Conservation (phyloP, 2,113 vertebrate genomes). For the Terrapene triunguis region DNA sequence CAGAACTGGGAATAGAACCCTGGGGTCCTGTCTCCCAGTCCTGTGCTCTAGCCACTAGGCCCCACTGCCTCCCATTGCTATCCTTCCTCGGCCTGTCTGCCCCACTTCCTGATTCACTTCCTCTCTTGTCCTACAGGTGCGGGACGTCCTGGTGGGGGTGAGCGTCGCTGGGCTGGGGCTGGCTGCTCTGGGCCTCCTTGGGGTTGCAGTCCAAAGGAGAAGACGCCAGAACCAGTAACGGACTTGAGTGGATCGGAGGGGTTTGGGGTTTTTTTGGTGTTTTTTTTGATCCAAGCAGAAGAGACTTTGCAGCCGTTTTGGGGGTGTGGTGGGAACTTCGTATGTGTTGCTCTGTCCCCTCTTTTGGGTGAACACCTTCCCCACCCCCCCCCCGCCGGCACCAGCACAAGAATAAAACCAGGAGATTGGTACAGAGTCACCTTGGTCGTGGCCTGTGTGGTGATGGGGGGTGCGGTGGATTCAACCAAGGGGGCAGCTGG, state of each 20-base stretch:
- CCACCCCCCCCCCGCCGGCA: background rate
- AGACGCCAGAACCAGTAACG: slow-evolving; percentile 48
- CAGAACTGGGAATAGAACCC: background rate
- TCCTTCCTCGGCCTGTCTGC: background rate
- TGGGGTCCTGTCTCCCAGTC: background rate
- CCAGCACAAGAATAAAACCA: background rate
- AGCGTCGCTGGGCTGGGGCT: slow-evolving; percentile 20
- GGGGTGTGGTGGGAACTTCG: background rate
- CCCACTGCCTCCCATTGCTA: too few relatives aligned
- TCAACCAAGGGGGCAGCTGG: background rate
- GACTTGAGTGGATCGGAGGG: background rate
- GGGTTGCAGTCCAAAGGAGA: slow-evolving; percentile 45
- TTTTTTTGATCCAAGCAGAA: background rate
- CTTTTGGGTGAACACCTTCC: slow-evolving; percentile 10
- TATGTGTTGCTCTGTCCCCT: slow-evolving; percentile 6
- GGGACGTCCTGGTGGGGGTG: background rate
- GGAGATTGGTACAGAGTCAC: background rate
- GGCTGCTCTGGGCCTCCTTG: slow-evolving; percentile 20
- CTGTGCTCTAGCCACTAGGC: background rate
- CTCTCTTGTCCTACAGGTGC: slow-evolving; percentile 54
- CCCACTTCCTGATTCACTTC: background rate
- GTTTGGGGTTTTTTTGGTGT: too few relatives aligned
- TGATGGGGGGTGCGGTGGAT: background rate
- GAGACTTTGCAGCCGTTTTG: background rate
- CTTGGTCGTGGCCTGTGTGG: background rate